Evolutionary conservation across 2,797 vertebrate species (phyloP).

Genomic region (Alcedo atthis): DNA sequence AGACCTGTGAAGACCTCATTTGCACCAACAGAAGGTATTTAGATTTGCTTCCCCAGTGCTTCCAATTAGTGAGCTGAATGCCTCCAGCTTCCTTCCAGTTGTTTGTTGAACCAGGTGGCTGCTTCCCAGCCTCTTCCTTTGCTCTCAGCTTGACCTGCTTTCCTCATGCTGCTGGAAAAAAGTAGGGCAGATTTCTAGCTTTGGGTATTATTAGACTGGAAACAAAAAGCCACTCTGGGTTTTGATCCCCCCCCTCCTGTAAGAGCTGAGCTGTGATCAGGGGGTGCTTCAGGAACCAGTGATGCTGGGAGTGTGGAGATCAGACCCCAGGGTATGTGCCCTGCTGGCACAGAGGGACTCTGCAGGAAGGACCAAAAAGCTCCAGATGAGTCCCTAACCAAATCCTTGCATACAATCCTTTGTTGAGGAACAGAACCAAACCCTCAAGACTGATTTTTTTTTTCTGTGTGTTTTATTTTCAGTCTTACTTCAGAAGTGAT

Average conservation of each 20-base stretch:
- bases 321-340: background rate
- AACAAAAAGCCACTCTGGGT: background rate
- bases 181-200: conserved; percentile 57
- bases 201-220: conserved; percentile 49
- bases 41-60: conserved; percentile 1
- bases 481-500: background rate
- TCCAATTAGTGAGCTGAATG: background rate
- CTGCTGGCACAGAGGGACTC: background rate
- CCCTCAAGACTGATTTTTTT: background rate
- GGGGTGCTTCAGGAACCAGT: background rate
- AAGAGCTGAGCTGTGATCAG: background rate
- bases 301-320: background rate
- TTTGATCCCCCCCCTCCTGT: background rate
- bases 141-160: conserved; percentile 63
- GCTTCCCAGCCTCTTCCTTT: conserved; percentile 1
- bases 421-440: background rate
- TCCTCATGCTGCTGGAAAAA: conserved; percentile 27
- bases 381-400: background rate
- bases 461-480: background rate
- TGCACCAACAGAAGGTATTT: conserved; percentile 23
- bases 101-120: conserved; percentile 33
- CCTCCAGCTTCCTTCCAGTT: conserved; percentile 23
- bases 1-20: background rate
- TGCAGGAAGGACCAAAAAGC: background rate
- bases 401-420: background rate